phyloP scores from a whole-genome alignment of 2,888 invertebrate species.

The Acanthacorydalis orientalis region DNA sequence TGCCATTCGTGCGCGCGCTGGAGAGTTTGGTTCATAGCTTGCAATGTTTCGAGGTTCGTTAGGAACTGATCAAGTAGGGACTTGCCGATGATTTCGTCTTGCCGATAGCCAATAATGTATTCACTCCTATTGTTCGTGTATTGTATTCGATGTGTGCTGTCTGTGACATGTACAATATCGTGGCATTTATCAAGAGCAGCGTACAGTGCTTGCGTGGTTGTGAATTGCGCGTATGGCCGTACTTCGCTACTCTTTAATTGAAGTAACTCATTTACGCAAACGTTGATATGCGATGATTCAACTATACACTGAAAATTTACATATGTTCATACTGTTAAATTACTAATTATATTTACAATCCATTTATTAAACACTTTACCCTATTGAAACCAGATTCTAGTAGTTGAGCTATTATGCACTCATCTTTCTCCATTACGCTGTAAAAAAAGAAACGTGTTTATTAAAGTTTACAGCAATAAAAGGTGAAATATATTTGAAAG shows the following conservation, averaged over 20 bases:
- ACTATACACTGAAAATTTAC: constrained; percentile 39
- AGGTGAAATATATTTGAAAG: no score
- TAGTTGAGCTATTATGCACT: constrained; percentile 56
- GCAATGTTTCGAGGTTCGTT: constrained; percentile 32
- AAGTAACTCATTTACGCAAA: constrained; percentile 52
- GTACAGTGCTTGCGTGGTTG: constrained; percentile 64
- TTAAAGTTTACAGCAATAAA: no score
- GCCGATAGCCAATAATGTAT: constrained; percentile 57
- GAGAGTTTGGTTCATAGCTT: constrained; percentile 40
- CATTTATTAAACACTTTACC: constrained; percentile 36
- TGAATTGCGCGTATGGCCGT: constrained; percentile 55
- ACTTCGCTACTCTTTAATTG: constrained; percentile 68
- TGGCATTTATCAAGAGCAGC: constrained; percentile 73
- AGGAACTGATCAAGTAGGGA: constrained; percentile 31
- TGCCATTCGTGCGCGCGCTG: constrained; percentile 58
- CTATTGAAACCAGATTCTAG: constrained; percentile 76
- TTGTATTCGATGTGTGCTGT: constrained; percentile 70
- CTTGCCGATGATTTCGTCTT: constrained; percentile 42
- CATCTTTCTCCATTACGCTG: constrained; percentile 72
- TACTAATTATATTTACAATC: no score
- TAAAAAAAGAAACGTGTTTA: constrained; percentile 27
- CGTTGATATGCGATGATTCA: constrained; percentile 42
- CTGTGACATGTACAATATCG: constrained; percentile 77
- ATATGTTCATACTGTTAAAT: no score
- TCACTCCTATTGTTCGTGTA: constrained; percentile 79